phyloP scores from a whole-genome alignment of 2,113 vertebrate species.

The Neolamprologus modestus region DNA sequence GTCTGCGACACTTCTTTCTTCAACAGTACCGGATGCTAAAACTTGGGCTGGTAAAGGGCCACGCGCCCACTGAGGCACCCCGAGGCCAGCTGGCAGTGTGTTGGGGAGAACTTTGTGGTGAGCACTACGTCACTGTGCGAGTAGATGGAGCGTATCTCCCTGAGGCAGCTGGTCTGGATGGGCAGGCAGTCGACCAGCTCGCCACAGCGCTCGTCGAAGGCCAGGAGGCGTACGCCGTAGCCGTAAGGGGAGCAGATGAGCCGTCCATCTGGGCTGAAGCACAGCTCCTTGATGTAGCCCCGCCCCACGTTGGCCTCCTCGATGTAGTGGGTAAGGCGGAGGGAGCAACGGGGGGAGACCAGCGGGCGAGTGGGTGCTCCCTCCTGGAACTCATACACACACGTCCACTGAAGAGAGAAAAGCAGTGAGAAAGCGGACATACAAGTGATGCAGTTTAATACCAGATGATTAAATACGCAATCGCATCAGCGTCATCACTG shows the following conservation, averaged over 20 bases:
- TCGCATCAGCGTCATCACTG: background rate
- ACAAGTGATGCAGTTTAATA: background rate
- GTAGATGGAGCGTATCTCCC: constrained; percentile 92
- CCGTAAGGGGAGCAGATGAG: constrained; percentile 97
- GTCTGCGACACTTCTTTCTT: background rate
- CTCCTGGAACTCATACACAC: constrained; percentile 97
- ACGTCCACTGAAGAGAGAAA: constrained; percentile 83
- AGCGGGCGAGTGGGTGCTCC: constrained; percentile 78
- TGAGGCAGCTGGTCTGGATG: constrained; percentile 82
- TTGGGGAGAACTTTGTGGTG: constrained; percentile 98
- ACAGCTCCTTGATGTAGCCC: constrained; percentile 97
- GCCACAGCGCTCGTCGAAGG: constrained; percentile 85
- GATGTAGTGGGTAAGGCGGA: constrained; percentile 93
- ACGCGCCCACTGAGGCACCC: constrained; percentile 98
- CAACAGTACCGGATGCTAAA: constrained; percentile 67
- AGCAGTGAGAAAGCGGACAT: background rate
- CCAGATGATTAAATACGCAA: background rate
- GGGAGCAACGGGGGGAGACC: constrained; percentile 86
- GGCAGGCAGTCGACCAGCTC: constrained; percentile 95
- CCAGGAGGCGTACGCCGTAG: constrained; percentile 92
- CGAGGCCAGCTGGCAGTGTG: constrained; percentile 98
- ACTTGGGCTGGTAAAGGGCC: constrained; percentile 97
- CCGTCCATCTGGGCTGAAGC: constrained; percentile 95
- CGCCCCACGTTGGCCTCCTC: constrained; percentile 96
- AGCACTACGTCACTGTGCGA: constrained; percentile 97